Conservation (phyloP, 2,113 vertebrate species). For the Spea bombifrons region DNA sequence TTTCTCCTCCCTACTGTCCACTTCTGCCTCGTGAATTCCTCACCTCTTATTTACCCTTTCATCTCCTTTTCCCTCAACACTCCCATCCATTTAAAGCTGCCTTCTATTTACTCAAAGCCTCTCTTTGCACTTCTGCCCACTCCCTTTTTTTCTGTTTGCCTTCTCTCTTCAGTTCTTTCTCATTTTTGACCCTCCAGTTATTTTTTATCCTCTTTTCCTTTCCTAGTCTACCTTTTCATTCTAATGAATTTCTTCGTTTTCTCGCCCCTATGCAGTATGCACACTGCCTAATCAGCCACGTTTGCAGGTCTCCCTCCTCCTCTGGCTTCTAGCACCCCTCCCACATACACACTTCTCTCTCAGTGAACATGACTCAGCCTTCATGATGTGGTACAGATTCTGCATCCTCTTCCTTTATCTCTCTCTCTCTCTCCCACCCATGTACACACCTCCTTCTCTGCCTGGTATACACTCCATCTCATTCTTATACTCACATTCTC, state of each 20-base stretch:
- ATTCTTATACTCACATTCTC: too few species aligned
- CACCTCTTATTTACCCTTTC: too few species aligned
- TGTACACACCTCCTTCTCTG: too few species aligned
- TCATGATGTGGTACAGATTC: constrained; percentile 34
- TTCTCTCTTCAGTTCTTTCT: neutral
- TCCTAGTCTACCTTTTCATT: too few species aligned
- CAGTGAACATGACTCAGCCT: constrained; percentile 42
- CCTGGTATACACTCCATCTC: too few species aligned
- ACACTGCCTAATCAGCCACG: constrained; percentile 51
- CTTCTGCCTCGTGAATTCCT: too few species aligned
- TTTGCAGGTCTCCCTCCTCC: constrained; percentile 55
- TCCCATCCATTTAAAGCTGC: too few species aligned
- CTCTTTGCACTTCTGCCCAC: neutral
- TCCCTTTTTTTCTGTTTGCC: too few species aligned
- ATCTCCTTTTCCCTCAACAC: too few species aligned
- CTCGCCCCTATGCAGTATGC: constrained; percentile 28
- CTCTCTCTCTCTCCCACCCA: too few species aligned
- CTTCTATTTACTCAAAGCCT: too few species aligned
- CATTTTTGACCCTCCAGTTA: neutral
- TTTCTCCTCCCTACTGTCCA: neutral
- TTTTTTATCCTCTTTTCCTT: neutral
- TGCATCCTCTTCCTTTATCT: neutral
- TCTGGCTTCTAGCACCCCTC: constrained; percentile 20
- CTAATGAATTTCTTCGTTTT: constrained; percentile 6
- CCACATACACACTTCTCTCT: constrained; percentile 39